Base-by-base conservation (phyloP, 2,113 vertebrate species). In the Bambusicola thoracicus region DNA sequence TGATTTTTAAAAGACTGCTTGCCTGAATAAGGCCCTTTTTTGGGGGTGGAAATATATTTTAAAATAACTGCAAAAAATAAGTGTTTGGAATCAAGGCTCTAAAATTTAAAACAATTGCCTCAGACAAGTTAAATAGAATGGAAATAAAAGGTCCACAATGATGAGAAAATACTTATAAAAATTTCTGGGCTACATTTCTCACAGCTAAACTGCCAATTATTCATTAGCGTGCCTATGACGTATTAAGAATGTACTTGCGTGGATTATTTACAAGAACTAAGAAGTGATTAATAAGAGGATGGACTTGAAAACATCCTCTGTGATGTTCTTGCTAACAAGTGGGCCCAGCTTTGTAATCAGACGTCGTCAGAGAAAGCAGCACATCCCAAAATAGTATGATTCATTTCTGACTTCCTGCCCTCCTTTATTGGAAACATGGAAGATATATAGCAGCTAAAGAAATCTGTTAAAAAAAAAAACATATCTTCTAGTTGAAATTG, bases 241-340 rank as follows among this genome's bases (percentile, higher is more conserved):
- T 97, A 96, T 92, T 92, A 94, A 95, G 97, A 95, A 97, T 96
- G 94, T 97, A 70, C 93, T 97, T 97, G 94, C 67, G 19, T 96
- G 96, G 91, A 95, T 96, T 98, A 97, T 98, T 98, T 98, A 97
- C 95, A 97, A 97, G 94, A 97, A 83, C 83, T 91, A 91, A 97
- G 95, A 95, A 93, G 91, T 96, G 97, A 97, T 98, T 98, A 98
- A 97, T 97, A 96, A 96, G 96, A 95, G 91, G 89, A 96, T 69
- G 46, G 63, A 96, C 74, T 61, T 94, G 93, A 95, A 97, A 97
- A 97, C 92, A 96, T 97, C 95, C 86, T 93, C 94, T 86, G 90
- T 92, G 94, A 95, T 98, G 93, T 95, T 98, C 95, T 95, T 95
- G 81, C 95, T 98, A 97, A 94, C 88, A 97, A 96, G 97, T 94